Percentiles rank a stretch among this genome's conserved stretches.
Evolutionary conservation across 2,797 vertebrate species (phyloP).

Genomic region (Schizopygopsis pylzovi): DNA sequence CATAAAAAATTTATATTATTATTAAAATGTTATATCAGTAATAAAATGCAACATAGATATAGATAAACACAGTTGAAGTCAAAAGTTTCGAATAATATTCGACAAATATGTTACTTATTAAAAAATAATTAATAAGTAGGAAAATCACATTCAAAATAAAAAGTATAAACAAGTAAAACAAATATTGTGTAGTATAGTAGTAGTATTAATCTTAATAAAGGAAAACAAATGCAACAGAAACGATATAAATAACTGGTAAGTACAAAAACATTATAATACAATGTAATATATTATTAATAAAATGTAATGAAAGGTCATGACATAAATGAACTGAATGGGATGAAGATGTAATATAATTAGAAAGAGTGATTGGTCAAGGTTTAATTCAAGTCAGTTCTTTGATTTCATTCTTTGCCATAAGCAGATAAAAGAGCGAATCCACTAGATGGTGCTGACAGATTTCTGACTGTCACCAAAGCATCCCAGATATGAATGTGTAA

Average conservation of each 20-base stretch:
- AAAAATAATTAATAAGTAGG: not conserved
- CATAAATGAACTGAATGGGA: not conserved
- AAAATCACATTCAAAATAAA: not conserved
- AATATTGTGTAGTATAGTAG: too few relatives aligned
- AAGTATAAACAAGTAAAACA: not conserved
- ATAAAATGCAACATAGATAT: too few relatives aligned
- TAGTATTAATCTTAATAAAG: not conserved
- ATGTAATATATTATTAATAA: not conserved
- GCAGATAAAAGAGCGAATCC: constrained; percentile 49
- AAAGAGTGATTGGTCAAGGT: not conserved
- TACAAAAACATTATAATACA: not conserved
- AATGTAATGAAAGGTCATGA: not conserved
- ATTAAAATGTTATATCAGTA: too few relatives aligned
- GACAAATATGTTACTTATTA: too few relatives aligned
- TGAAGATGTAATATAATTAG: not conserved
- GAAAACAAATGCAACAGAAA: not conserved
- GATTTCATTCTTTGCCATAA: not conserved
- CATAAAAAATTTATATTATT: not conserved
- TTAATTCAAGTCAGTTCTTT: too few relatives aligned
- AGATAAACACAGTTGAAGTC: too few relatives aligned
- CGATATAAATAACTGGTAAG: too few relatives aligned
- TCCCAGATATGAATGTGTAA: not conserved
- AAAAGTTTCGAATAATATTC: too few relatives aligned
- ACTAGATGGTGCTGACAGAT: constrained; percentile 73
- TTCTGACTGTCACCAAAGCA: constrained; percentile 39